A percentile compares a stretch with the other conserved stretches of the same genome.
phyloP scores from a whole-genome alignment of 2,797 vertebrate genomes.

The Pangasius krempfi region DNA sequence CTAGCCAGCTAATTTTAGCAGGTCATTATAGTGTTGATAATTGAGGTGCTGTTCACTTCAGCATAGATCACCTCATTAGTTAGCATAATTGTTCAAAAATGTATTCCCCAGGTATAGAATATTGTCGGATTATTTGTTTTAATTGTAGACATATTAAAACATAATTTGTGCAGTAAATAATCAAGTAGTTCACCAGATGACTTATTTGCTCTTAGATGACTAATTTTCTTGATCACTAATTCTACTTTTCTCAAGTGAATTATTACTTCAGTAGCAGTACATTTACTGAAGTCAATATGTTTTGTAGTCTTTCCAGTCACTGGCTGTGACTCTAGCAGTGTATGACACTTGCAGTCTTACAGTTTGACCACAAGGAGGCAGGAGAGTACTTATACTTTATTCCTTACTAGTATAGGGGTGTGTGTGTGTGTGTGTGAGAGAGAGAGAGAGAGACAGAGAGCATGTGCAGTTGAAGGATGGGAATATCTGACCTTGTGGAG shows the following conservation, averaged over 20 bases:
- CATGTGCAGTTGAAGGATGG: not conserved
- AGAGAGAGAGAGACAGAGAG: not conserved
- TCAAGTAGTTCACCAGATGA: not conserved
- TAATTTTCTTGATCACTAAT: not conserved
- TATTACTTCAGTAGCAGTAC: no score
- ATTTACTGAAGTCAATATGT: not conserved
- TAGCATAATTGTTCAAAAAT: no score
- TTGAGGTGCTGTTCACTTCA: not conserved
- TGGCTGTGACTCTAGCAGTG: not conserved
- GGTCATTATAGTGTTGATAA: not conserved
- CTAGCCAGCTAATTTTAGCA: not conserved
- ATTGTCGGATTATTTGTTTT: not conserved
- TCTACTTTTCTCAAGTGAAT: not conserved
- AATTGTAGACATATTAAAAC: not conserved
- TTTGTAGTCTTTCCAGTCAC: not conserved
- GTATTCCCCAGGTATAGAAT: not conserved
- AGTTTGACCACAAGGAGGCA: conserved; percentile 30
- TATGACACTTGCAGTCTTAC: not conserved
- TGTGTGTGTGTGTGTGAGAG: not conserved
- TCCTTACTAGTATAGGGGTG: not conserved
- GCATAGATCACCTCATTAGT: not conserved
- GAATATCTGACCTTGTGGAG: not conserved
- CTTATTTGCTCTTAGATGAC: not conserved
- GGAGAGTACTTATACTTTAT: not conserved
- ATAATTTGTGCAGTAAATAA: not conserved